Evolutionary conservation across 2,888 invertebrate genomes (phyloP).

Genomic region (Drosophila emarginata): DNA sequence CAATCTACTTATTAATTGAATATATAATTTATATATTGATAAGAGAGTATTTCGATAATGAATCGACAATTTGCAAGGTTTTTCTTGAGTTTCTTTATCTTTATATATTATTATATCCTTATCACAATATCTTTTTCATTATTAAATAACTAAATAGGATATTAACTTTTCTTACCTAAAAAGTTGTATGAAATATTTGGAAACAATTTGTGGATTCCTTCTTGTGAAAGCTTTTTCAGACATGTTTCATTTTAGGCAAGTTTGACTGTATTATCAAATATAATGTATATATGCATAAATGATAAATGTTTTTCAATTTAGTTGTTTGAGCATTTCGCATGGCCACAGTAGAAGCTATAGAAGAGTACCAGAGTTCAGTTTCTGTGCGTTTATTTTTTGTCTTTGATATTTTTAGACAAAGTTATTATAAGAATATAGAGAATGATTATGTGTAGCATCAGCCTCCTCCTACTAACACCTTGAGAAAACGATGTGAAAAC

Average conservation of each 20-base stretch:
- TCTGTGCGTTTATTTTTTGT: conserved; percentile 8
- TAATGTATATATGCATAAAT: conserved; percentile 11
- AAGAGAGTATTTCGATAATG: too few species aligned
- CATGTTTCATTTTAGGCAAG: not conserved
- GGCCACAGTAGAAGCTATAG: conserved; percentile 19
- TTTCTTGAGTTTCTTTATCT: not conserved
- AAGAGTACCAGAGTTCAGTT: conserved; percentile 9
- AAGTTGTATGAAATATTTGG: too few species aligned
- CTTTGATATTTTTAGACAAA: conserved; percentile 58
- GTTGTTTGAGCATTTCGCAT: conserved; percentile 27
- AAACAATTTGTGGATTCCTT: too few species aligned
- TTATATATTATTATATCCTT: not conserved
- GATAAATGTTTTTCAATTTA: conserved; percentile 32
- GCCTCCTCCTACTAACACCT: conserved; percentile 22
- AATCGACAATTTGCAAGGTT: too few species aligned
- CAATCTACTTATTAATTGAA: too few species aligned
- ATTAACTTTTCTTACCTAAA: too few species aligned
- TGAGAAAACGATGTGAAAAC: conserved; percentile 24
- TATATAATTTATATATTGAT: too few species aligned
- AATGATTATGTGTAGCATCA: conserved; percentile 23
- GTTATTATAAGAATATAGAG: conserved; percentile 36
- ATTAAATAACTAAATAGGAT: too few species aligned
- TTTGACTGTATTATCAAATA: conserved; percentile 9
- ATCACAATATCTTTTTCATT: too few species aligned
- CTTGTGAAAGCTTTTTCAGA: not conserved